These are phyloP conservation scores for Sturnira hondurensis DNA, from an alignment of 2,113 vertebrate genomes.

Conservation along the genomic window DNA sequence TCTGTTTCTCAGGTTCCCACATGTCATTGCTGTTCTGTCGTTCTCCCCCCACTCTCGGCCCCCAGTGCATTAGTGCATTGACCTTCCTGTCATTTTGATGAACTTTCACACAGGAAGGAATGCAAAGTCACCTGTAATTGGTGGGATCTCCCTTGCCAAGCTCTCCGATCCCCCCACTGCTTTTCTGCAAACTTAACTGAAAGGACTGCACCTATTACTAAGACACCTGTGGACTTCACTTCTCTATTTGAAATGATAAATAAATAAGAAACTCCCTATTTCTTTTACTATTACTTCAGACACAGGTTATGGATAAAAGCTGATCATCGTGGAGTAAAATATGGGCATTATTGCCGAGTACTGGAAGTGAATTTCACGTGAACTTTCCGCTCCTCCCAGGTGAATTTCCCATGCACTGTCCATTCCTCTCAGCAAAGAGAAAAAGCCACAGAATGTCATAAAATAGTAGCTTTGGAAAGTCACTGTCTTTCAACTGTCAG, in stretches of 20 bases:
- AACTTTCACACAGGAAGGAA: neutral
- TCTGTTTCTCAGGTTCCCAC: neutral
- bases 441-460: neutral
- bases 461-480: neutral
- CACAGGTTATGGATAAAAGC: neutral
- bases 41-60: neutral
- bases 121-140: neutral
- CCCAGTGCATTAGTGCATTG: neutral
- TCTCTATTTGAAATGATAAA: neutral
- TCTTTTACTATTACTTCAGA: neutral
- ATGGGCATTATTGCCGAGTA: fast-evolving
- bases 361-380: neutral
- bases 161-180: neutral
- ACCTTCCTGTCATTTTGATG: neutral
- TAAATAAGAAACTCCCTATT: neutral
- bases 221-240: neutral
- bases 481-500: neutral
- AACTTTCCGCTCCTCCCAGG: no score
- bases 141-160: neutral
- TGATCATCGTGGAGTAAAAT: neutral
- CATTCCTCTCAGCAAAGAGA: neutral
- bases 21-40: neutral
- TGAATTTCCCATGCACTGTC: no score
- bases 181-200: neutral
- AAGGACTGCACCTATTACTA: neutral